Evolutionary conservation across 2,113 vertebrate genomes (phyloP).

Genomic region (Ovibos moschatus): DNA sequence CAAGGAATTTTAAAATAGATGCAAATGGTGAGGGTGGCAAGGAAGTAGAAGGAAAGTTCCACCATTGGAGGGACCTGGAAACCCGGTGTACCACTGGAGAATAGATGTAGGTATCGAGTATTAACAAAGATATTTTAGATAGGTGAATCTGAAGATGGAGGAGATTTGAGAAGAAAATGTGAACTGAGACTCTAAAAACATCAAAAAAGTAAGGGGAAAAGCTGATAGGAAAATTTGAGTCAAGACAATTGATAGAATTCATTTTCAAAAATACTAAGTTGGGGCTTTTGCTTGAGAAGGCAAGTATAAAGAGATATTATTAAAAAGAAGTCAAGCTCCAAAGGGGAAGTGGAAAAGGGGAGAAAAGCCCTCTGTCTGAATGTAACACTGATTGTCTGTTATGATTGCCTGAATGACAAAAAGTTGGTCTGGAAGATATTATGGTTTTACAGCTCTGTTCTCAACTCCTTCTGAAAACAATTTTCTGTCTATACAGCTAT

Average conservation of each 20-base stretch:
- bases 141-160: background rate
- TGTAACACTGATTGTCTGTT: background rate
- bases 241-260: background rate
- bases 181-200: background rate
- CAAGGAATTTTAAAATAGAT: background rate
- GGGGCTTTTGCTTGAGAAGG: background rate
- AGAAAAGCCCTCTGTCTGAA: background rate
- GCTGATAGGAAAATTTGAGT: background rate
- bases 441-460: conserved; percentile 16
- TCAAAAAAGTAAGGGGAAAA: background rate
- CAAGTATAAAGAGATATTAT: background rate
- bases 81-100: background rate
- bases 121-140: background rate
- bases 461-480: conserved; percentile 56
- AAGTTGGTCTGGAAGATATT: conserved; percentile 61
- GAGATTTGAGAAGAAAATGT: background rate
- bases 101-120: background rate
- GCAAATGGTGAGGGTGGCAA: background rate
- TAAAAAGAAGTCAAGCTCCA: background rate
- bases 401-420: background rate
- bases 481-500: conserved; percentile 53
- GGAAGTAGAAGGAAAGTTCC: background rate
- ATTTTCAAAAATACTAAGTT: background rate
- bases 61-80: background rate
- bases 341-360: background rate